phyloP scores from a whole-genome alignment of 2,797 vertebrate genomes.

The Falco biarmicus region DNA sequence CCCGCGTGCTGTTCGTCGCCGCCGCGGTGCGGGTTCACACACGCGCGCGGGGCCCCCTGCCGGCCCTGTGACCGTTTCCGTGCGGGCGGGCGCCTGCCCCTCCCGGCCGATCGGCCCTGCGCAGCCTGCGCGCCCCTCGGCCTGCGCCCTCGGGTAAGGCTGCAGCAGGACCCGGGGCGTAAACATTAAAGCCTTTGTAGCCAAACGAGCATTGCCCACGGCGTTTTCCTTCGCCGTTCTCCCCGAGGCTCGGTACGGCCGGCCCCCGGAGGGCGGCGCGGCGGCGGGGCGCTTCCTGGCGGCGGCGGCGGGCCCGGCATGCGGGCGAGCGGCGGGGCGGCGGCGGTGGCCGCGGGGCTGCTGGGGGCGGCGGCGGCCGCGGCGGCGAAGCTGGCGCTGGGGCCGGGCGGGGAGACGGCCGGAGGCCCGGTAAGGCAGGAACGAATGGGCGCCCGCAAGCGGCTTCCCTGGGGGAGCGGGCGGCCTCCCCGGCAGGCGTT shows the following conservation, averaged over 20 bases:
- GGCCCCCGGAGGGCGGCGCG: neutral
- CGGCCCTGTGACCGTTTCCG: no score
- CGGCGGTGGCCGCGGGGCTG: neutral
- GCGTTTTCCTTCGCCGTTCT: no score
- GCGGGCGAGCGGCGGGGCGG: neutral
- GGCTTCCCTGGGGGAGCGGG: accelerated
- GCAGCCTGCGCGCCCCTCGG: no score
- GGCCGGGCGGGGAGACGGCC: neutral
- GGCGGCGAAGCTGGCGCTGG: conserved; percentile 13
- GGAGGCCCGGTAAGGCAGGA: neutral
- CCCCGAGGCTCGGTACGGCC: no score
- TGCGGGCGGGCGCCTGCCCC: no score
- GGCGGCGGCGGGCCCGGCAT: neutral
- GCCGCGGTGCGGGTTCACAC: accelerated
- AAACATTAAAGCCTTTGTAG: neutral
- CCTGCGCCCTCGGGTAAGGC: no score
- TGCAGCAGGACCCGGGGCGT: accelerated
- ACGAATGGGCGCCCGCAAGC: neutral
- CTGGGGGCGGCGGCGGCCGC: neutral
- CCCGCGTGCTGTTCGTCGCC: neutral
- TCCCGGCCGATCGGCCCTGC: no score
- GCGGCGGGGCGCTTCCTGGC: no score
- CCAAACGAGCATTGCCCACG: accelerated
- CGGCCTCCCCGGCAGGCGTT: neutral
- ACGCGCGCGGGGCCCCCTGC: no score